Evolutionary conservation across 2,113 vertebrate genomes (phyloP).

Genomic region (Ictalurus punctatus): DNA sequence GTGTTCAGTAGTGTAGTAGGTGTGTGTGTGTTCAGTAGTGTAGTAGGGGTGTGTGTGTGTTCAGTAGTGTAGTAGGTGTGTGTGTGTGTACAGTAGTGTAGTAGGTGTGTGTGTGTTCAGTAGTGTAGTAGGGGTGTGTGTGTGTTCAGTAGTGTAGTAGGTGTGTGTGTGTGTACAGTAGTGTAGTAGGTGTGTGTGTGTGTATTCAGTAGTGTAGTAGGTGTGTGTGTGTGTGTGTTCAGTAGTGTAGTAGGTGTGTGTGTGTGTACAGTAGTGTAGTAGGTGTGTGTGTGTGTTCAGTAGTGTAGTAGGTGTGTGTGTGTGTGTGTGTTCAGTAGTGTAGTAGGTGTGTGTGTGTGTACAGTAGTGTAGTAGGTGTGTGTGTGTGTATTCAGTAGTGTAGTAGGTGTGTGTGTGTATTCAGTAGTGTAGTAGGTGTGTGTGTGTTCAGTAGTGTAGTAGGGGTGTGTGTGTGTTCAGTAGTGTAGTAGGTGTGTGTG

Average conservation of each 20-base stretch:
- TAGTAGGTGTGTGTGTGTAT: background rate
- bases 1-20: background rate
- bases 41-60: no score
- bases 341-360: no score
- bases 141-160: background rate
- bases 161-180: no score
- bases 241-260: no score
- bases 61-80: background rate
- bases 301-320: background rate
- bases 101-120: background rate
- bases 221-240: background rate
- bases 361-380: background rate
- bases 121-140: background rate
- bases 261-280: no score
- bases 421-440: background rate
- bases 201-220: background rate
- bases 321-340: background rate
- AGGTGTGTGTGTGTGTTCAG: background rate
- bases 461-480: no score
- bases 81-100: no score
- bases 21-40: no score
- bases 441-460: no score
- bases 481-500: no score
- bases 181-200: no score
- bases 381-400: background rate